Percentiles rank a stretch among this genome's conserved stretches.
Evolutionary conservation across 2,888 invertebrate species (phyloP).

Genomic region (Taphrorychus bicolor): DNA sequence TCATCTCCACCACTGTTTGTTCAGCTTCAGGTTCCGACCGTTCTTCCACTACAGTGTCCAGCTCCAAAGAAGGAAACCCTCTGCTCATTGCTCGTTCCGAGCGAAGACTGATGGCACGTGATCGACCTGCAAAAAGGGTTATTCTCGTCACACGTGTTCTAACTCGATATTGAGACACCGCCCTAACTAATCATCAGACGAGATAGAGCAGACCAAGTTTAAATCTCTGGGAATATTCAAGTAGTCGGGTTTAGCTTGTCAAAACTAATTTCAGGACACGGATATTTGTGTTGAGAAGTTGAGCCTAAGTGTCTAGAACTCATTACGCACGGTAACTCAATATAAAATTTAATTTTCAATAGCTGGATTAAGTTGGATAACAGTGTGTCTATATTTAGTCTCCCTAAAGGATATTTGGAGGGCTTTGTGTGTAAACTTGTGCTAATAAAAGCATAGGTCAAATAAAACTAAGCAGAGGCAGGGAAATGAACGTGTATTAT

Average conservation of each 20-base stretch:
- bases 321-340: background rate
- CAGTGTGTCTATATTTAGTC: too few species aligned
- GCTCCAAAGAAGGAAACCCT: conserved; percentile 78
- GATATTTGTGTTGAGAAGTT: conserved; percentile 1
- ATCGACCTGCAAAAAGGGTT: conserved; percentile 61
- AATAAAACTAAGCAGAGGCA: background rate
- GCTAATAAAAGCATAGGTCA: background rate
- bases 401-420: too few species aligned
- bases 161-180: background rate
- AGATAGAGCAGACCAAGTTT: background rate
- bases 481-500: too few species aligned
- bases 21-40: conserved; percentile 77
- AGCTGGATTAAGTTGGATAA: background rate
- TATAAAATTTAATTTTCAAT: background rate
- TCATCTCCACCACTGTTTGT: conserved; percentile 56
- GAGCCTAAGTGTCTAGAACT: background rate
- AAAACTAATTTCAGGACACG: conserved; percentile 3
- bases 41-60: conserved; percentile 86
- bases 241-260: conserved; percentile 6
- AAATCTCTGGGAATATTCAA: background rate
- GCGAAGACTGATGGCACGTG: conserved; percentile 68
- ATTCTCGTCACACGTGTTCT: too few species aligned
- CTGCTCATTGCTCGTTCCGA: conserved; percentile 73
- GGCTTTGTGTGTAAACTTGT: background rate
- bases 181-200: background rate